Conservation (phyloP, 1,140 invertebrate genomes). For the Galleria mellonella region DNA sequence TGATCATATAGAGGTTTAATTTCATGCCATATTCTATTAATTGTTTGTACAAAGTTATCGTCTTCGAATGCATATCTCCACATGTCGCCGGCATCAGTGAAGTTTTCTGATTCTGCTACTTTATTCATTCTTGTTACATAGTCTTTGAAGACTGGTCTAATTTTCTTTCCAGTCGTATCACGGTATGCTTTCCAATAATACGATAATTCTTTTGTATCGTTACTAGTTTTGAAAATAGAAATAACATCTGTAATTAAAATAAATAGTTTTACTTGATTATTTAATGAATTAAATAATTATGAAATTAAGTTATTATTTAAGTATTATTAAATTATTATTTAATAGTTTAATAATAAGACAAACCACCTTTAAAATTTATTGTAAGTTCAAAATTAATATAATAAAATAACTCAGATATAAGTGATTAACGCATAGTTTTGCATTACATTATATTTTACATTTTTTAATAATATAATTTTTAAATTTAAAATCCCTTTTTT, state of each 20-base stretch:
- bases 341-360: no score
- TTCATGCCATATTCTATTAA: slow-evolving; percentile 82
- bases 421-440: no score
- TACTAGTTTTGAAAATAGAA: slow-evolving; percentile 52
- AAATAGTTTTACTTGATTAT: no score
- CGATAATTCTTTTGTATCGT: slow-evolving; percentile 70
- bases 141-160: slow-evolving; percentile 75
- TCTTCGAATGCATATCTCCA: slow-evolving; percentile 80
- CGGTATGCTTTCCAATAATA: slow-evolving; percentile 80
- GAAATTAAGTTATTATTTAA: no score
- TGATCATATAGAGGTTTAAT: slow-evolving; percentile 85
- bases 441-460: no score
- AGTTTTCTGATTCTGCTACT: slow-evolving; percentile 75
- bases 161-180: slow-evolving; percentile 75
- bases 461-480: no score
- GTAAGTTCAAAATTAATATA: no score
- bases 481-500: no score
- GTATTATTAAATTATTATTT: no score
- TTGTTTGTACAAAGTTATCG: slow-evolving; percentile 45
- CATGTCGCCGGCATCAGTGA: slow-evolving; percentile 76
- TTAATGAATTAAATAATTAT: no score
- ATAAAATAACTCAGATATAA: no score
- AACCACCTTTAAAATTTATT: no score
- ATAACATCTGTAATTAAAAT: slow-evolving; percentile 39
- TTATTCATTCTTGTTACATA: slow-evolving; percentile 78